Percentiles rank a stretch among this genome's conserved stretches.
phyloP scores from a whole-genome alignment of 2,888 invertebrate genomes.

The Steinernema carpocapsae region DNA sequence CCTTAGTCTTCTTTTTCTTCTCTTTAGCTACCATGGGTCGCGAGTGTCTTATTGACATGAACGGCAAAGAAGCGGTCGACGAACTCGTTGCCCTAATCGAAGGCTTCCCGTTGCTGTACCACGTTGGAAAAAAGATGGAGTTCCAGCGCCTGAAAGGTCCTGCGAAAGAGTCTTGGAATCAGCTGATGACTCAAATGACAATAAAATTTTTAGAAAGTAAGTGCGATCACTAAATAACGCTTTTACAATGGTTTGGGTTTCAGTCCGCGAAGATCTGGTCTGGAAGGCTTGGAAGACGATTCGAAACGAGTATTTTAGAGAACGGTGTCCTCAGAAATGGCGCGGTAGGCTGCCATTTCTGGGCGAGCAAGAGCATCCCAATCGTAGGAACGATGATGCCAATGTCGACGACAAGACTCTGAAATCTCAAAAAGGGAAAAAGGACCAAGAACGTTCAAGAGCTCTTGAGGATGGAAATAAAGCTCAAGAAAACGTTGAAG shows the following conservation, averaged over 20 bases:
- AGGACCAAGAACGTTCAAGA: too few relatives aligned
- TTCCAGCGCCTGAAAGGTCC: not conserved
- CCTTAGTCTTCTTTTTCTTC: too few relatives aligned
- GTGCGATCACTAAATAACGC: not conserved
- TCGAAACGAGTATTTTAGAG: not conserved
- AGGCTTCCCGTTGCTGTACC: not conserved
- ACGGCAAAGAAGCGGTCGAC: not conserved
- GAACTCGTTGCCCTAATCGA: not conserved
- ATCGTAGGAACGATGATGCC: not conserved
- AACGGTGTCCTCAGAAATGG: not conserved
- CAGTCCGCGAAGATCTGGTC: not conserved
- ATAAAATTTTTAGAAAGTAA: not conserved
- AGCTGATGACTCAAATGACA: not conserved
- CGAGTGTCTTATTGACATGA: not conserved
- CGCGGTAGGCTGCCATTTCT: not conserved
- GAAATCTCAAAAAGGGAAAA: too few relatives aligned
- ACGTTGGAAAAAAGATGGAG: not conserved
- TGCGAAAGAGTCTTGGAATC: not conserved
- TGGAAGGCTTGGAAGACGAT: not conserved
- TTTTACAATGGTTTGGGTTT: not conserved
- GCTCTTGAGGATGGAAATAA: too few relatives aligned
- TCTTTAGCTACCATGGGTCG: not conserved
- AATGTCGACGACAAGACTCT: too few relatives aligned
- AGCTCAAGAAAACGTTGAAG: too few relatives aligned
- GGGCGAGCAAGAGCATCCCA: not conserved